A percentile compares a stretch with the other conserved stretches of the same genome.
Evolutionary conservation across 2,797 vertebrate species (phyloP).

Genomic region (Fringilla coelebs): DNA sequence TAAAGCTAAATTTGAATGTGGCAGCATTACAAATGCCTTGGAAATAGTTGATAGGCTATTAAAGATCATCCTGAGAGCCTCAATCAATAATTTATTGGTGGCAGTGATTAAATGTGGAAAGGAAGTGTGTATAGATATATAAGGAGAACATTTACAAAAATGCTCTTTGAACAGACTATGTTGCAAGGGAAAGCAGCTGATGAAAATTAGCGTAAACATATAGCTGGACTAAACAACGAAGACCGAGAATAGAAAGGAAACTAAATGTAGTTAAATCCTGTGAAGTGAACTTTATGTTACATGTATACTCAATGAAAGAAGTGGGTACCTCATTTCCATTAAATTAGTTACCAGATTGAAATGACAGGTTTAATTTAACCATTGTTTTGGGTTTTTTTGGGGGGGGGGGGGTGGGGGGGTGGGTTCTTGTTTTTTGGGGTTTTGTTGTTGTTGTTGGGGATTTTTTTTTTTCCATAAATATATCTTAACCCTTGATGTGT

Average conservation of each 20-base stretch:
- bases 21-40: neutral
- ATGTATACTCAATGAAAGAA: neutral
- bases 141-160: neutral
- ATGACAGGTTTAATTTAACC: neutral
- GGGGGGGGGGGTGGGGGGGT: no score
- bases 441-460: neutral
- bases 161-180: neutral
- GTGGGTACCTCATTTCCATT: neutral
- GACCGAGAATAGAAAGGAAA: neutral
- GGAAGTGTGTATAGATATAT: neutral
- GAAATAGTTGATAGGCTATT: neutral
- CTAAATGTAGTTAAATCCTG: neutral
- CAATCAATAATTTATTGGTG: neutral
- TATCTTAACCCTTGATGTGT: neutral
- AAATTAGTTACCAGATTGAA: neutral
- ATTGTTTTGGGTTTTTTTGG: neutral
- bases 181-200: neutral
- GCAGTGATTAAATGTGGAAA: neutral
- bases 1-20: neutral
- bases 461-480: neutral
- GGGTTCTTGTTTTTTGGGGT: neutral
- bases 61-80: neutral
- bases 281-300: neutral
- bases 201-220: neutral
- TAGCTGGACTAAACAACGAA: neutral